Conservation (phyloP, 2,888 invertebrate species). For the Sicus ferrugineus region DNA sequence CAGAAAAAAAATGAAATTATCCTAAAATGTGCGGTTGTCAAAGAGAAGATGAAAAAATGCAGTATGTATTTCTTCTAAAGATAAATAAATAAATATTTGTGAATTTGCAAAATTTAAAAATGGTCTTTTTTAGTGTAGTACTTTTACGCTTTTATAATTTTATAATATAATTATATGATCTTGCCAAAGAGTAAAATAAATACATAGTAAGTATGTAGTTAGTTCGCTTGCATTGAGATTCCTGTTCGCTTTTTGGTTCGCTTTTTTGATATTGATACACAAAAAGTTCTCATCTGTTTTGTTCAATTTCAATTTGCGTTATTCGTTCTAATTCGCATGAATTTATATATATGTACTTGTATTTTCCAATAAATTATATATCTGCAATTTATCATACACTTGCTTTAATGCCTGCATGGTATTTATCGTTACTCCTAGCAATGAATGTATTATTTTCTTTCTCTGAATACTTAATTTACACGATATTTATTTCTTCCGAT, state of each 20-base stretch:
- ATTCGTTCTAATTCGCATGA: neutral
- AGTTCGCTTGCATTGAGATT: neutral
- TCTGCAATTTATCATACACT: neutral
- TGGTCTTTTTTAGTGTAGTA: neutral
- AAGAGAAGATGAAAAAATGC: neutral
- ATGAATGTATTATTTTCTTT: neutral
- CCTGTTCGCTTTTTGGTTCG: neutral
- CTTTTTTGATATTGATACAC: slow-evolving; percentile 16
- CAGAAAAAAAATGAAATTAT: neutral
- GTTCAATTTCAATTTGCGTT: neutral
- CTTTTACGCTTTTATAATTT: neutral
- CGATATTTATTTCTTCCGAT: slow-evolving; percentile 16
- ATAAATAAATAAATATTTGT: too few relatives aligned
- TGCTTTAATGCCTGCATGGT: neutral
- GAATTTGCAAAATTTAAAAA: neutral
- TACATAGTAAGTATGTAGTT: slow-evolving; percentile 7
- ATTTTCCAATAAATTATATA: slow-evolving; percentile 15
- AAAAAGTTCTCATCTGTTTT: neutral
- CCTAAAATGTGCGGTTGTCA: neutral
- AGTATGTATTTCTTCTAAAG: neutral
- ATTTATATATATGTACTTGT: neutral
- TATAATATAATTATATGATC: too few relatives aligned
- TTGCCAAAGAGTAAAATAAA: slow-evolving; percentile 30
- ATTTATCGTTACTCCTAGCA: neutral
- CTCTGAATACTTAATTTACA: neutral